phyloP scores from a whole-genome alignment of 2,797 vertebrate genomes.

The Pelobates cultripes region DNA sequence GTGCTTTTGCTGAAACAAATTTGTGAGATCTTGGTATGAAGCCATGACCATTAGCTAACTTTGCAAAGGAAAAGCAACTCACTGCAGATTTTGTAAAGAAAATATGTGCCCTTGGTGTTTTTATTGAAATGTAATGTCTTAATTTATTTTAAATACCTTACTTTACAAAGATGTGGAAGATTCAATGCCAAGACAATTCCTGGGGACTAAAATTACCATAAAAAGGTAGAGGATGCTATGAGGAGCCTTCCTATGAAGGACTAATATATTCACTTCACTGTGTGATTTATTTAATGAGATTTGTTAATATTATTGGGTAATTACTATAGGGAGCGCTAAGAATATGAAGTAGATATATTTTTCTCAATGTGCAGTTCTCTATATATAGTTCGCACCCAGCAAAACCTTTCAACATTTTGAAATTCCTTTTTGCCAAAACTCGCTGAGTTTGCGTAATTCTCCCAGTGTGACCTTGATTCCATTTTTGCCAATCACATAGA shows the following conservation, averaged over 20 bases:
- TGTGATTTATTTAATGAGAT: neutral
- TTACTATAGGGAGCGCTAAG: no score
- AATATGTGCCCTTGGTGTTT: constrained; percentile 12
- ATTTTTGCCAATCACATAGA: no score
- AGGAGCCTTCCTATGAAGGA: constrained; percentile 9
- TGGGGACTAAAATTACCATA: constrained; percentile 18
- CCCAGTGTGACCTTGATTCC: no score
- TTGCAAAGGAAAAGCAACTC: constrained; percentile 27
- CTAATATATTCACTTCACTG: neutral
- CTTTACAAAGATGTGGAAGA: neutral
- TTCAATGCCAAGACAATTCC: constrained; percentile 17
- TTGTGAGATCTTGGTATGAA: constrained; percentile 46
- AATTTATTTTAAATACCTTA: constrained; percentile 24
- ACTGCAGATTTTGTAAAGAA: constrained; percentile 6
- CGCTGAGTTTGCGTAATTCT: no score
- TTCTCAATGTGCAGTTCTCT: no score
- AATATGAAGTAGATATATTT: no score
- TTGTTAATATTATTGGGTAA: no score
- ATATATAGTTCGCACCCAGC: no score
- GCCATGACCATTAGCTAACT: constrained; percentile 44
- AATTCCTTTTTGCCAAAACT: no score
- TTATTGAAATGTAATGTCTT: constrained; percentile 25
- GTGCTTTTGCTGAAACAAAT: constrained; percentile 51
- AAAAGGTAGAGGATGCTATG: neutral
- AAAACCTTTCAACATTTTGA: no score